Percentiles rank a stretch among this genome's conserved stretches.
Evolutionary conservation across 2,888 invertebrate species (phyloP).

Genomic region (Drosophila leonis): DNA sequence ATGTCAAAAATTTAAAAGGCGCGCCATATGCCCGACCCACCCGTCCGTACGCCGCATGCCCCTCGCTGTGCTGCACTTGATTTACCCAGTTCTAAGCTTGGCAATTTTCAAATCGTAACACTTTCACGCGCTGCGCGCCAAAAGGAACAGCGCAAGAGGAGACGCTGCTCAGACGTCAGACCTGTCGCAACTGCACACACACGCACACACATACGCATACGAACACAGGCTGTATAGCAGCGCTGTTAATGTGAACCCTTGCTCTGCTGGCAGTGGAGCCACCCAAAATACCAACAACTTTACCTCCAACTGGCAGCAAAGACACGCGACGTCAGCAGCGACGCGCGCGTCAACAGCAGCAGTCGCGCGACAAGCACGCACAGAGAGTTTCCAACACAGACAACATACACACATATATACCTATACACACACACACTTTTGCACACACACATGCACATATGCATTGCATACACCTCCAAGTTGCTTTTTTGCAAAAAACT

Average conservation of each 20-base stretch:
- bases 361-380: conserved; percentile 76
- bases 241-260: conserved; percentile 58
- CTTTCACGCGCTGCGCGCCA: conserved; percentile 67
- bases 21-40: conserved; percentile 13
- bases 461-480: conserved; percentile 51
- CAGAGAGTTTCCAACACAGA: conserved; percentile 37
- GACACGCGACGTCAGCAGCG: conserved; percentile 72
- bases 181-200: conserved; percentile 64
- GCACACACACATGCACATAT: not conserved
- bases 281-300: conserved; percentile 54
- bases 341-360: conserved; percentile 56
- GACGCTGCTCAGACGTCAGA: conserved; percentile 62
- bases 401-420: not conserved
- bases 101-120: conserved; percentile 77
- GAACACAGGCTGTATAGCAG: conserved; percentile 24
- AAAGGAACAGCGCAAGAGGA: conserved; percentile 57
- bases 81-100: conserved; percentile 78
- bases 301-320: conserved; percentile 48
- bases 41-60: not conserved
- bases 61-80: conserved; percentile 38
- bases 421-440: conserved; percentile 17
- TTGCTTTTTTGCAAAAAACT: conserved; percentile 69
- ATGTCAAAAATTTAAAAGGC: conserved; percentile 52
- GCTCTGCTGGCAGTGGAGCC: conserved; percentile 33
- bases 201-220: conserved; percentile 1